Percentiles rank a stretch among this genome's conserved stretches.
Evolutionary conservation across 2,113 vertebrate species (phyloP).

Genomic region (Catharus bicknelli): DNA sequence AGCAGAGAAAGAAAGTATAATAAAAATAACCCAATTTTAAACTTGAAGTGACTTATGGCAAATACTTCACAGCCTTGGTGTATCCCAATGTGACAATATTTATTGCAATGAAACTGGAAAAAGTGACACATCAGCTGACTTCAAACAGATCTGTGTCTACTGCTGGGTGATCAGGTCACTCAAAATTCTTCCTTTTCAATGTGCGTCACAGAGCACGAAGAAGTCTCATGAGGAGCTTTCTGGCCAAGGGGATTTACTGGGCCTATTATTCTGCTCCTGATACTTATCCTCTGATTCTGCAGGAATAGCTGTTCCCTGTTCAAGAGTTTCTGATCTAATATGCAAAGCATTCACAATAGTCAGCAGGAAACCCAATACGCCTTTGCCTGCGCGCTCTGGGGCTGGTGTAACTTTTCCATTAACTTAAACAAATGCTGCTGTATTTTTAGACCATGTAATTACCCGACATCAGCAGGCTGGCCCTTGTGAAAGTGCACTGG

Average conservation of each 20-base stretch:
- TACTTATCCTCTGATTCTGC: conserved; percentile 58
- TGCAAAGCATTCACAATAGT: conserved; percentile 72
- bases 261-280: conserved; percentile 53
- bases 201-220: conserved; percentile 41
- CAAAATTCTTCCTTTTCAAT: conserved; percentile 42
- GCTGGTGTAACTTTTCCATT: conserved; percentile 70
- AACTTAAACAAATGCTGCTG: conserved; percentile 75
- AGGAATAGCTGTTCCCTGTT: conserved; percentile 55
- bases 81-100: neutral
- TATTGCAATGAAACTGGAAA: conserved; percentile 27
- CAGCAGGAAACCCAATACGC: conserved; percentile 80
- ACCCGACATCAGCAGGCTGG: conserved; percentile 74
- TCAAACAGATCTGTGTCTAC: neutral
- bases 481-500: conserved; percentile 60
- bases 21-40: neutral
- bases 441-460: conserved; percentile 83
- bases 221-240: conserved; percentile 50
- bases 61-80: neutral
- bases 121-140: conserved; percentile 42
- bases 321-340: conserved; percentile 63
- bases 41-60: neutral
- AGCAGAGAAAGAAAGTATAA: neutral
- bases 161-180: neutral
- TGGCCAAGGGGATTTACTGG: conserved; percentile 57
- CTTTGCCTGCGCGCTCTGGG: conserved; percentile 57